A percentile compares a stretch with the other conserved stretches of the same genome.
phyloP scores from a whole-genome alignment of 2,888 invertebrate species.

The Drosophila meridionalis region DNA sequence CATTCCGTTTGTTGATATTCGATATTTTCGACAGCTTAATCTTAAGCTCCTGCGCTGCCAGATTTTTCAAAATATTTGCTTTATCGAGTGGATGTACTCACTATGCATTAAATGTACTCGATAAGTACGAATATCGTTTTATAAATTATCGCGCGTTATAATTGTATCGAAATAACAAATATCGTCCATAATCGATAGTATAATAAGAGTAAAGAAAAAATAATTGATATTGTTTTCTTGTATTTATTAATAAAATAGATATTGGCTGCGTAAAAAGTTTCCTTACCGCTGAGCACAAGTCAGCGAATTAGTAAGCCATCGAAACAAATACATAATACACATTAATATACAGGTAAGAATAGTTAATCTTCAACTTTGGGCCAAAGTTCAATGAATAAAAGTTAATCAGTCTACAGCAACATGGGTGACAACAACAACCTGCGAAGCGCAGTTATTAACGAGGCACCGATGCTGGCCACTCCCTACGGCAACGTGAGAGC shows the following conservation, averaged over 20 bases:
- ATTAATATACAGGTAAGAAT: conserved; percentile 27
- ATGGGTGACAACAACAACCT: conserved; percentile 77
- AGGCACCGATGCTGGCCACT: conserved; percentile 73
- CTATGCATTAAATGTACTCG: not conserved
- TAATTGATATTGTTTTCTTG: conserved; percentile 15
- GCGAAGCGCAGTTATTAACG: conserved; percentile 79
- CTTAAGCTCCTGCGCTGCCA: conserved; percentile 39
- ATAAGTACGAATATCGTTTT: not conserved
- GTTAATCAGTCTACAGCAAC: conserved; percentile 32
- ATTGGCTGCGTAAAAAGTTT: not conserved
- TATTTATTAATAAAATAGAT: not conserved
- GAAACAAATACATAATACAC: not conserved
- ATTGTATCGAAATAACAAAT: conserved; percentile 1
- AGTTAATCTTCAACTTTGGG: conserved; percentile 19
- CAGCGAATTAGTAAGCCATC: not conserved
- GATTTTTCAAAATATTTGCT: conserved; percentile 1
- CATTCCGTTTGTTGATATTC: conserved; percentile 53
- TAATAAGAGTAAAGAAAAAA: conserved; percentile 18
- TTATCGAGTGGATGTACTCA: conserved; percentile 2
- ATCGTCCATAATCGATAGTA: conserved; percentile 23
- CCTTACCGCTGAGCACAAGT: not conserved
- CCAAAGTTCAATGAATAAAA: conserved; percentile 56
- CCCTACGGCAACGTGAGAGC: conserved; percentile 51
- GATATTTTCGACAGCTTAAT: conserved; percentile 36
- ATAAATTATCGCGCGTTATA: not conserved